Conservation (phyloP, 2,113 vertebrate species). For the Corydoras maculifer region DNA sequence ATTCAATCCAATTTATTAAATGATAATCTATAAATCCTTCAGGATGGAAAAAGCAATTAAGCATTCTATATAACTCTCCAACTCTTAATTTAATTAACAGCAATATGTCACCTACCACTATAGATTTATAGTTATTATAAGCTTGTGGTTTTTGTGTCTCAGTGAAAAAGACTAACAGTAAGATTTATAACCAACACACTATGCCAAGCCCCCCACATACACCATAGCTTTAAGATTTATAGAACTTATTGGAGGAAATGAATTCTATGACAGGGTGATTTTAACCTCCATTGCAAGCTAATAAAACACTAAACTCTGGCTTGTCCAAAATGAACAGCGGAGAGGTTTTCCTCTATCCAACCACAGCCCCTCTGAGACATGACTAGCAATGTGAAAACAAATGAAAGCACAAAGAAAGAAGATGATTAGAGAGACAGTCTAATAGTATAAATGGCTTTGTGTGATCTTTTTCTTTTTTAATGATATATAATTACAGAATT, state of each 20-base stretch:
- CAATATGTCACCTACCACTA: neutral
- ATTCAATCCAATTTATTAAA: no score
- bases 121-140: neutral
- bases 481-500: no score
- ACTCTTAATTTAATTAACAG: neutral
- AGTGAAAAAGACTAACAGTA: neutral
- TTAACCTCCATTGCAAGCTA: neutral
- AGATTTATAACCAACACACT: conserved; percentile 2
- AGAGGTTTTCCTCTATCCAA: neutral
- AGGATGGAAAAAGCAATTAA: no score
- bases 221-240: conserved; percentile 17
- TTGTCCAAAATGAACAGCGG: conserved; percentile 1
- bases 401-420: no score
- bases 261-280: conserved; percentile 2
- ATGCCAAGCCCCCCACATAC: neutral
- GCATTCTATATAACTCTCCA: no score
- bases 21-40: no score
- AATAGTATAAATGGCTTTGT: no score
- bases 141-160: neutral
- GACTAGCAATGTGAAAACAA: no score
- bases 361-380: no score
- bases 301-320: neutral
- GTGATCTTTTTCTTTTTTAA: no score
- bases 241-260: neutral
- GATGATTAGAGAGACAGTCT: no score